Evolutionary conservation across 2,888 invertebrate genomes (phyloP), one percentile per base, ranked within the genome.

Genomic region (Frankliniella fusca): DNA sequence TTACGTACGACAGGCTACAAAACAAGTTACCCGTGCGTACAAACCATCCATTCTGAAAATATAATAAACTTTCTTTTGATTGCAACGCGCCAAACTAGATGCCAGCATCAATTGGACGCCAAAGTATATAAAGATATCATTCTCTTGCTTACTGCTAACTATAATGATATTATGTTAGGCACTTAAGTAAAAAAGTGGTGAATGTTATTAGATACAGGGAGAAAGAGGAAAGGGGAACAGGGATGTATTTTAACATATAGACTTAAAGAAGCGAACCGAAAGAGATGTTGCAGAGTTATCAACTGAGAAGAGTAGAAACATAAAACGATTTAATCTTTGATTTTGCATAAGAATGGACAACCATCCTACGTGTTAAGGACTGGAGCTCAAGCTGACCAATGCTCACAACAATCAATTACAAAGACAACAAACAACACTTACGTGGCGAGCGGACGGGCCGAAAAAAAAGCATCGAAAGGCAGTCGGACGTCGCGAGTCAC

Each of bases 81-180:
- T 76, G 70, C 70, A 76, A 76, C 70, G 70, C 70, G 70, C 27
- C 70, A 23, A 76, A 76, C 70, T 27, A 76, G 70, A 76, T 76
- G 70, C 70, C 70, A 76, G 70, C 70, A 76, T 76, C 70, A 76
- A 76, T 76, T 27, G 27, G 27, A 76, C 70, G 70, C 70, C 27
- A 61, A 54, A 15, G 54, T 54, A 54, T 54, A 54, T 23, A 76
- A 76, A 76, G 70, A 76, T 76, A 76, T 76, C 70, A 27, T 70
- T 70, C 27, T n/a, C 23, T 27, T 27, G 27, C 54, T 54, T 54
- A 54, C 54, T 20, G 15, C 0, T 76, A 76, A 76, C 38, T 23
- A 76, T 27, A 76, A 54, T 76, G 70, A 76, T 76, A 76, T 76
- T 76, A 54, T 54, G 38, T 54, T 76, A 76, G 70, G 70, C 70